phyloP scores from a whole-genome alignment of 2,113 vertebrate species.

The Oryzias melastigma region DNA sequence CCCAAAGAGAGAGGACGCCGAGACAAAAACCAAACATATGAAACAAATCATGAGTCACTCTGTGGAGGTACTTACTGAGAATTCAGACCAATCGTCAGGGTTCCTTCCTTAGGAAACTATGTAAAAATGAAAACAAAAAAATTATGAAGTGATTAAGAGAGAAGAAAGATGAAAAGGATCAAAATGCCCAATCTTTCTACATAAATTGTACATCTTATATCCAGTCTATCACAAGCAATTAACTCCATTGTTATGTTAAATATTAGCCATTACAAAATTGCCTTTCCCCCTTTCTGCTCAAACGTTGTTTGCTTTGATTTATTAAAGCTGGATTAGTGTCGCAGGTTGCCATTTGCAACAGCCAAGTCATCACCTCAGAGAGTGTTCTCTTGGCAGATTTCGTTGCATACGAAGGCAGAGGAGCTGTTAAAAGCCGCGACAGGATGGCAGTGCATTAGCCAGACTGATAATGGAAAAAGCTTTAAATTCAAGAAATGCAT shows the following conservation, averaged over 20 bases:
- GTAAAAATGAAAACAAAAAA: constrained; percentile 20
- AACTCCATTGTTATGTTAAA: constrained; percentile 39
- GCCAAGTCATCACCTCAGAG: constrained; percentile 50
- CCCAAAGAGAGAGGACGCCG: constrained; percentile 22
- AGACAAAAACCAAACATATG: constrained; percentile 36
- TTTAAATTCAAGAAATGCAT: constrained; percentile 7
- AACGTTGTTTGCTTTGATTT: constrained; percentile 46
- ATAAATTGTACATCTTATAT: constrained; percentile 36
- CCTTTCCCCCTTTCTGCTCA: constrained; percentile 28
- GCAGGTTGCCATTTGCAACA: constrained; percentile 47
- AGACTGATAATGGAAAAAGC: constrained; percentile 31
- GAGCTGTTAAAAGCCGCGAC: constrained; percentile 23
- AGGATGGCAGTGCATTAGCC: constrained; percentile 23
- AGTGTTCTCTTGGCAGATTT: constrained; percentile 44
- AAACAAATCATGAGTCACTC: constrained; percentile 26
- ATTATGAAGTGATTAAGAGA: constrained; percentile 17
- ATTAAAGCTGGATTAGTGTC: constrained; percentile 38
- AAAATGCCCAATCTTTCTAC: constrained; percentile 24
- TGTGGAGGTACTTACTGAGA: constrained; percentile 23
- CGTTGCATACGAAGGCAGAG: constrained; percentile 23
- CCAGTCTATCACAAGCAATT: constrained; percentile 51
- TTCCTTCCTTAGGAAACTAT: constrained; percentile 19
- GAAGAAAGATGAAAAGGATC: constrained; percentile 29
- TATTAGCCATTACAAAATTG: constrained; percentile 48
- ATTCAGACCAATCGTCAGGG: constrained; percentile 24